Base-by-base conservation (phyloP, 2,113 vertebrate species). In the Nerophis ophidion region DNA sequence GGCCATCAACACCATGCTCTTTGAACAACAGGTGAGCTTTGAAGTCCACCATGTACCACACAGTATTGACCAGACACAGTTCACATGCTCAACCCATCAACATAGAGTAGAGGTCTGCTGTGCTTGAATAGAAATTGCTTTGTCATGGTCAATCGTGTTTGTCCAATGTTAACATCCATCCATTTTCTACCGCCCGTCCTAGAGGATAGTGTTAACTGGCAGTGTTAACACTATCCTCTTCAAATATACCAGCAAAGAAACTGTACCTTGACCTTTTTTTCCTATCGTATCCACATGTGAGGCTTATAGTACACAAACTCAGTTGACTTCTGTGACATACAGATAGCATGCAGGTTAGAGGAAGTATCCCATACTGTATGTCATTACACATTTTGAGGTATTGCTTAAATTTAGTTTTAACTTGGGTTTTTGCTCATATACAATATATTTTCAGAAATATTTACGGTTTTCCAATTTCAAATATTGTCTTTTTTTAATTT, bases 1-100 rank as follows among this genome's bases (percentile, higher is more conserved):
- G 90, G 97, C 97, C 3, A 83, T 99, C 68, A 99, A 93, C 91
- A 99, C 97, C 5, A 91, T 99, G 82, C 90, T 99, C 12, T 99
- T 98, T 48, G 97, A 99, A 83, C 95, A 97, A 88, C 97, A 99
- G 94, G 97, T 98, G 65, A 83, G 85, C 55, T 58, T 4, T 1
- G 5, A 50, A 19, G 15, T 16, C 57, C 57, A 44, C 42, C 26
- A 26, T 26, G 26, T 17, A 15, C 11, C 12, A 33, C 42, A 12
- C 13, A 4, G 12, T 52, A 34, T 14, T 11, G 16, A 14, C 10
- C 10, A 12, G 10, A 12, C 19, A 14, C 12, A 26, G 40, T 14
- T 13, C 17, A 11, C n/a, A 44, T 11, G 36, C n/a, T 44, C 9
- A 15, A 14, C 26, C 12, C 7, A 53, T 15, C 51, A 35, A 35